These are phyloP conservation scores for Eutolmus rufibarbis DNA, from an alignment of 2,888 invertebrate species.

Conservation along the genomic window DNA sequence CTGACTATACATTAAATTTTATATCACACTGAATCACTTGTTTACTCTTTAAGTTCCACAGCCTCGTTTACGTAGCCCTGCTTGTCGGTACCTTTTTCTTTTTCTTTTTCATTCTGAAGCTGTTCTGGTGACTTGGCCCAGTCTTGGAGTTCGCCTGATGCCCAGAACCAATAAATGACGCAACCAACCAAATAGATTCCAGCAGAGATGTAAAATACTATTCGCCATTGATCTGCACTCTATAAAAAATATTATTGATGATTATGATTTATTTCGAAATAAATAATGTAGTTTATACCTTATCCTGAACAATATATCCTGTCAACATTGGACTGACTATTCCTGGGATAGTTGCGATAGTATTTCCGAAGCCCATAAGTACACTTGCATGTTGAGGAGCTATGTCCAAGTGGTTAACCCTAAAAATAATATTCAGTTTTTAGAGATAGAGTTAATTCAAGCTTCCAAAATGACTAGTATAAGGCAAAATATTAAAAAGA, in stretches of 20 bases:
- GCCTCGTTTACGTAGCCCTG: conserved; percentile 58
- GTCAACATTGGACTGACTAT: conserved; percentile 87
- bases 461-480: not conserved
- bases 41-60: conserved; percentile 59
- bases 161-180: conserved; percentile 80
- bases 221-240: conserved; percentile 81
- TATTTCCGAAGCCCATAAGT: conserved; percentile 91
- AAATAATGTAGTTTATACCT: conserved; percentile 63
- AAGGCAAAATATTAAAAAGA: too few species aligned
- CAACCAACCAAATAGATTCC: conserved; percentile 85
- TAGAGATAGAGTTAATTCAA: not conserved
- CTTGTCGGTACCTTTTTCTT: conserved; percentile 61
- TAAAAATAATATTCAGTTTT: conserved; percentile 55
- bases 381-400: conserved; percentile 92
- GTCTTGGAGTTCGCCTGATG: conserved; percentile 81
- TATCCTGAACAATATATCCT: conserved; percentile 77
- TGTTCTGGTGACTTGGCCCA: conserved; percentile 71
- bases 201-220: conserved; percentile 86
- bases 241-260: conserved; percentile 58
- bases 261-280: not conserved
- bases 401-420: conserved; percentile 86
- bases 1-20: not conserved
- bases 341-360: conserved; percentile 88
- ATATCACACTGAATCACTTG: not conserved
- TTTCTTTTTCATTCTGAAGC: conserved; percentile 62